These are phyloP conservation scores for Rhingia rostrata DNA, from an alignment of 2,888 invertebrate genomes.

Conservation along the genomic window DNA sequence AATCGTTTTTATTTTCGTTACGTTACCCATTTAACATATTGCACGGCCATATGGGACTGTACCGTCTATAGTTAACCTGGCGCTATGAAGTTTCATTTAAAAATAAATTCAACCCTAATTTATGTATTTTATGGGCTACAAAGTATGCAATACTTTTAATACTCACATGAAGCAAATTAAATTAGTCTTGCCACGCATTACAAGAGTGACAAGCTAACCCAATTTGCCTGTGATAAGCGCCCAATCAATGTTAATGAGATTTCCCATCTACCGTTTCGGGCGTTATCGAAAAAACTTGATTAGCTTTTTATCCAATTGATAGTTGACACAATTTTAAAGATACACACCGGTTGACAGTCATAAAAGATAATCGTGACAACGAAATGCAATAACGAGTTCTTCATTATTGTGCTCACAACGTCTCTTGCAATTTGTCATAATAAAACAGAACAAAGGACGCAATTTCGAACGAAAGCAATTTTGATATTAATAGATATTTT, in stretches of 20 bases:
- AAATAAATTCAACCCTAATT: neutral
- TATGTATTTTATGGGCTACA: neutral
- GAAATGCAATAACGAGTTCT: conserved; percentile 30
- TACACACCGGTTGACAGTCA: neutral
- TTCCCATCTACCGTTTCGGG: neutral
- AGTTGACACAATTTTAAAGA: conserved; percentile 13
- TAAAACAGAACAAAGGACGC: conserved; percentile 32
- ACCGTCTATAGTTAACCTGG: neutral
- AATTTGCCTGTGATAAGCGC: conserved; percentile 1
- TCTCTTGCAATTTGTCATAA: conserved; percentile 5
- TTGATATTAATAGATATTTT: conserved; percentile 8
- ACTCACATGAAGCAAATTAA: neutral
- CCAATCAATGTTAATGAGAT: conserved; percentile 26
- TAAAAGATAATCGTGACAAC: conserved; percentile 14
- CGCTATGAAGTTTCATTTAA: neutral
- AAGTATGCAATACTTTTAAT: neutral
- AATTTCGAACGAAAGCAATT: conserved; percentile 11
- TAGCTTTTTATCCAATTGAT: conserved; percentile 34
- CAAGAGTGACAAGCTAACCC: neutral
- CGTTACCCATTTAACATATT: too few relatives aligned
- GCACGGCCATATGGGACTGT: too few relatives aligned
- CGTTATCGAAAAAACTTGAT: neutral
- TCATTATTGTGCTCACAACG: conserved; percentile 1
- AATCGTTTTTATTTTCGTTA: neutral
- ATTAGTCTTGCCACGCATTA: conserved; percentile 17